Conservation (phyloP, 1,140 invertebrate genomes). For the Trichogramma pretiosum region DNA sequence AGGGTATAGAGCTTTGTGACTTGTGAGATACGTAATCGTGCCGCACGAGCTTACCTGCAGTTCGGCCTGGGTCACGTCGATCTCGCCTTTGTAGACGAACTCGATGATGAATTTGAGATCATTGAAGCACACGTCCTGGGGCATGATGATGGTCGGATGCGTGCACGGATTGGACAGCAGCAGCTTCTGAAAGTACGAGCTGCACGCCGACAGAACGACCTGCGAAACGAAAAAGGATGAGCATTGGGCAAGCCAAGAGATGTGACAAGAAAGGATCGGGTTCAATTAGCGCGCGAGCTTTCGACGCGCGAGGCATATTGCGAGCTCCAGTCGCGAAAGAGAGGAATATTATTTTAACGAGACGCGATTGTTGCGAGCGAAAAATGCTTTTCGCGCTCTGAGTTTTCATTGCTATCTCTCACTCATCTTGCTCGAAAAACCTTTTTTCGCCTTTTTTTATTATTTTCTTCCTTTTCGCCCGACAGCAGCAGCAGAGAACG, state of each 20-base stretch:
- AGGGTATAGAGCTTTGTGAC: no score
- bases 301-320: no score
- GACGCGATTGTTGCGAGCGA: neutral
- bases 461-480: no score
- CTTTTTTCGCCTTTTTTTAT: no score
- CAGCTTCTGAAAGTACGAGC: constrained; percentile 63
- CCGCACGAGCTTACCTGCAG: constrained; percentile 59
- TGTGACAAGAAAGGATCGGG: neutral
- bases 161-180: constrained; percentile 64
- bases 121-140: constrained; percentile 67
- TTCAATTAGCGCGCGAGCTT: neutral
- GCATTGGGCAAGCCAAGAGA: neutral
- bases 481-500: no score
- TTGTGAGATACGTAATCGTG: no score
- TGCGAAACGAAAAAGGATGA: constrained; percentile 40
- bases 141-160: constrained; percentile 68
- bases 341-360: no score
- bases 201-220: constrained; percentile 65
- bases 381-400: no score
- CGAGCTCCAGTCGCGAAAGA: neutral
- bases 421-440: no score
- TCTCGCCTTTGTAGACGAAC: constrained; percentile 74
- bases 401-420: no score
- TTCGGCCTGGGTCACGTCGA: constrained; percentile 68
- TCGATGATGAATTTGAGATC: constrained; percentile 74